Percentiles rank a stretch among this genome's conserved stretches.
Evolutionary conservation across 2,797 vertebrate genomes (phyloP).

Genomic region (Spondyliosoma cantharus): DNA sequence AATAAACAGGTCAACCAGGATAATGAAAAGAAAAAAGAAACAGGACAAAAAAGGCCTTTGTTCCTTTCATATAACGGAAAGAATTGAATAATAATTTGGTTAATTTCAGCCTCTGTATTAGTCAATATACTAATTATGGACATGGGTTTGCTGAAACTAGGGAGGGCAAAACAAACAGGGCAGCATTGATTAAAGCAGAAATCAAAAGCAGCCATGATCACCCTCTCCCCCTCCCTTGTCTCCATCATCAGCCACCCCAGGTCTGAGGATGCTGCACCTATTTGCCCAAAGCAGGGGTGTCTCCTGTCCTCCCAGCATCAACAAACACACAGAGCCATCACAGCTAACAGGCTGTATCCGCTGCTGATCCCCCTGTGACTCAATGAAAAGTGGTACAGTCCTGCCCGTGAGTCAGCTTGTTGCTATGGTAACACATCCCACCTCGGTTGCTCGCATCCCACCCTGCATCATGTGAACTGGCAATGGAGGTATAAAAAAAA

Average conservation of each 20-base stretch:
- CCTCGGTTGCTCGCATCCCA: slow-evolving; percentile 75
- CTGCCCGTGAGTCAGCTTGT: slow-evolving; percentile 86
- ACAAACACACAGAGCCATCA: slow-evolving; percentile 20
- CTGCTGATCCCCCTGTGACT: slow-evolving; percentile 75
- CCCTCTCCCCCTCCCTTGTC: slow-evolving; percentile 39
- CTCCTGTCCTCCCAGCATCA: slow-evolving; percentile 35
- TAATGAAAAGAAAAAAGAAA: background rate
- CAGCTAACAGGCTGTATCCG: slow-evolving; percentile 54
- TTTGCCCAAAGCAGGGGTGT: slow-evolving; percentile 68
- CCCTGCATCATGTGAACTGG: slow-evolving; percentile 65
- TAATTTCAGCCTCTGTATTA: background rate
- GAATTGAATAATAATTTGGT: background rate
- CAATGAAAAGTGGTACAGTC: slow-evolving; percentile 80
- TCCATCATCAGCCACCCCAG: slow-evolving; percentile 58
- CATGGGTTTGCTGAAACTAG: background rate
- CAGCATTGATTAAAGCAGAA: slow-evolving; percentile 42
- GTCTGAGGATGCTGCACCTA: slow-evolving; percentile 51
- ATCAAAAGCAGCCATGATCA: slow-evolving; percentile 50
- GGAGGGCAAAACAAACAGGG: slow-evolving; percentile 22
- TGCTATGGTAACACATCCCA: slow-evolving; percentile 85
- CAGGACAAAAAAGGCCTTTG: rapidly evolving
- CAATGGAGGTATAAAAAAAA: slow-evolving; percentile 54
- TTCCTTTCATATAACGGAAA: background rate
- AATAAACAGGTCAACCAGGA: background rate
- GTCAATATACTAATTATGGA: background rate